Evolutionary conservation across 2,888 invertebrate genomes (phyloP).

Genomic region (Lasiommata megera): DNA sequence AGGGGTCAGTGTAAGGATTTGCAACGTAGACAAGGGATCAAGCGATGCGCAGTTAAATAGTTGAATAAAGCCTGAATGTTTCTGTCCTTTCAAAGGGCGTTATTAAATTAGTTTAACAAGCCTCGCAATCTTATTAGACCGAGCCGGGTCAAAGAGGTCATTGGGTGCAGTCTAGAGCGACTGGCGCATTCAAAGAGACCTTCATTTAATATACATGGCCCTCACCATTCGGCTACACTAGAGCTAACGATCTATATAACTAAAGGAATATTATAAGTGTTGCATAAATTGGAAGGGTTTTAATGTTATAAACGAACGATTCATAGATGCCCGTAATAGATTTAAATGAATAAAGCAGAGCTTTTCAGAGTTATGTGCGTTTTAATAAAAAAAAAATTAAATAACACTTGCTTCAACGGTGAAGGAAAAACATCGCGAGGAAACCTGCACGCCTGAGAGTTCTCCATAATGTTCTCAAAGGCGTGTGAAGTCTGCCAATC

Average conservation of each 20-base stretch:
- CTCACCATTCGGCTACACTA: background rate
- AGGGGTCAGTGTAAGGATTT: background rate
- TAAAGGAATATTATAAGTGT: no score
- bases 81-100: conserved; percentile 14
- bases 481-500: no score
- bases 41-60: conserved; percentile 8
- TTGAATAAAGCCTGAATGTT: conserved; percentile 7
- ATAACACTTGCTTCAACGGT: no score
- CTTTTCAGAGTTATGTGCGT: no score
- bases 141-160: conserved; percentile 15
- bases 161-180: background rate
- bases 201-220: conserved; percentile 5
- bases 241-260: background rate
- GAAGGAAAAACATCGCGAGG: no score
- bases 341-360: no score
- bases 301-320: no score
- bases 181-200: background rate
- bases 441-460: no score
- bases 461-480: no score
- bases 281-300: no score
- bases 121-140: conserved; percentile 14
- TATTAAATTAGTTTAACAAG: conserved; percentile 23
- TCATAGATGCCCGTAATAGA: no score
- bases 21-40: conserved; percentile 9
- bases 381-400: no score